A percentile compares a stretch with the other conserved stretches of the same genome.
phyloP scores from a whole-genome alignment of 2,797 vertebrate species.

The Salarias fasciatus region DNA sequence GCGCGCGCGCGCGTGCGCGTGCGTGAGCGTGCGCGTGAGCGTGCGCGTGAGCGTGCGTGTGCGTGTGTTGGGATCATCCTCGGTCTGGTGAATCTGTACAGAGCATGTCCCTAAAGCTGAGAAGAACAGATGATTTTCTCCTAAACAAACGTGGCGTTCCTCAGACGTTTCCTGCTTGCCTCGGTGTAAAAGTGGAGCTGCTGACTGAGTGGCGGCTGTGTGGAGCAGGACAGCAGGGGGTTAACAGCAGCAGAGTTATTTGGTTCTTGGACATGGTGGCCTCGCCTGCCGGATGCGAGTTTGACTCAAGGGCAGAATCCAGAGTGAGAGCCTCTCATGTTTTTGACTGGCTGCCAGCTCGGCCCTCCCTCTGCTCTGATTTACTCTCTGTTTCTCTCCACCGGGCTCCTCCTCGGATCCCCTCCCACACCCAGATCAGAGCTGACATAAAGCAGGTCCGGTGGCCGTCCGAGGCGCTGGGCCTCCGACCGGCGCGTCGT shows the following conservation, averaged over 20 bases:
- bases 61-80: no score
- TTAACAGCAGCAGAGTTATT: slow-evolving; percentile 73
- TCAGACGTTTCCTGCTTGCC: no score
- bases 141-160: no score
- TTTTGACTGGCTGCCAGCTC: slow-evolving; percentile 73
- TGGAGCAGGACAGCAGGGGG: slow-evolving; percentile 64
- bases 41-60: no score
- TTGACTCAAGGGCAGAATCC: slow-evolving; percentile 82
- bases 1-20: no score
- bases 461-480: slow-evolving; percentile 48
- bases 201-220: no score
- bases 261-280: slow-evolving; percentile 75
- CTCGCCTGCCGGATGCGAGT: slow-evolving; percentile 78
- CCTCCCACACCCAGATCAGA: slow-evolving; percentile 49
- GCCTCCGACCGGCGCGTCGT: no score
- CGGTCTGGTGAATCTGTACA: no score
- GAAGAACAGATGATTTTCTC: no score
- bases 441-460: slow-evolving; percentile 54
- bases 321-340: slow-evolving; percentile 79
- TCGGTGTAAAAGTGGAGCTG: no score
- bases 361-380: slow-evolving; percentile 36
- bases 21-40: no score
- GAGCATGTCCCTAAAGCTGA: no score
- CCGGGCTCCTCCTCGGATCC: slow-evolving; percentile 61
- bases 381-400: slow-evolving; percentile 55